These are phyloP conservation scores for Bolborhynchus lineola DNA, from an alignment of 2,113 vertebrate genomes.

Conservation along the genomic window DNA sequence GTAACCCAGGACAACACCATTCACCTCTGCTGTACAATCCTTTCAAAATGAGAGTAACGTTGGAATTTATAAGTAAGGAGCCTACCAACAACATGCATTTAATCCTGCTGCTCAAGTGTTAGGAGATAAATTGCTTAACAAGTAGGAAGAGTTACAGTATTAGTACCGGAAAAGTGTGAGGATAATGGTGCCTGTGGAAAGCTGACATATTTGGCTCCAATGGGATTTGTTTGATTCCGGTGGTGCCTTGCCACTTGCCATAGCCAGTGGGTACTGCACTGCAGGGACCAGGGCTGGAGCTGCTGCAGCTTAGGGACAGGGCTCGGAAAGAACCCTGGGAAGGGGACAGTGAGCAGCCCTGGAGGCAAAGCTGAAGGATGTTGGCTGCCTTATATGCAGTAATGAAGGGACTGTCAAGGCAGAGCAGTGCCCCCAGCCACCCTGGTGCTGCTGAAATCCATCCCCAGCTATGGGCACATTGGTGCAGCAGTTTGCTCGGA, in stretches of 20 bases:
- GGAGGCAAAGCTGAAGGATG: not conserved
- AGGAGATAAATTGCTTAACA: not conserved
- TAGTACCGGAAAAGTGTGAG: not conserved
- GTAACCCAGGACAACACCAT: not conserved
- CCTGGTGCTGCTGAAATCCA: no score
- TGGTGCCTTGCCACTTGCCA: not conserved
- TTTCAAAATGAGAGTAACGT: not conserved
- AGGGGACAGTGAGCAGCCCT: not conserved
- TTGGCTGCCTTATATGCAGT: rapidly evolving
- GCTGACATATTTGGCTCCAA: not conserved
- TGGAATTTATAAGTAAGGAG: not conserved
- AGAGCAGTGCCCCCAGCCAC: no score
- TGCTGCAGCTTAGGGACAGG: not conserved
- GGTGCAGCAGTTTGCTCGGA: no score
- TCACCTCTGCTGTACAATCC: not conserved
- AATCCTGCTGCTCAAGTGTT: not conserved
- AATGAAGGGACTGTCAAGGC: no score
- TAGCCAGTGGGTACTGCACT: rapidly evolving
- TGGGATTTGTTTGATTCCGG: not conserved
- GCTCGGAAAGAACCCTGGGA: not conserved
- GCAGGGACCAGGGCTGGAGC: not conserved
- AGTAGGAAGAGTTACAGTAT: not conserved
- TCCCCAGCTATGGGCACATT: no score
- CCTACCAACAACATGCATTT: not conserved
- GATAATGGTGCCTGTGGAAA: not conserved